phyloP scores from a whole-genome alignment of 2,888 invertebrate genomes.

The Drosophila nigritarsus region DNA sequence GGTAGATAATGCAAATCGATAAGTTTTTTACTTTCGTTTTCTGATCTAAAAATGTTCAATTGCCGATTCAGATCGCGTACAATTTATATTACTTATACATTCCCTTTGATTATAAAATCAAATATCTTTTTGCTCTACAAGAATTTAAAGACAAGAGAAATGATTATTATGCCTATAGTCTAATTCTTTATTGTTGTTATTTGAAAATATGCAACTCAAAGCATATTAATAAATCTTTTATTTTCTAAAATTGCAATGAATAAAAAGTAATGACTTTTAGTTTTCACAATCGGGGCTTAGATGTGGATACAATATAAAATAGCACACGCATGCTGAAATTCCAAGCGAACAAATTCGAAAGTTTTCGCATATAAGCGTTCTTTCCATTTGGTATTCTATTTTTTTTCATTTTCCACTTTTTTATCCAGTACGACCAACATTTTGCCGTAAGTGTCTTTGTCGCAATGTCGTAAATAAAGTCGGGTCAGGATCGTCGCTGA shows the following conservation, averaged over 20 bases:
- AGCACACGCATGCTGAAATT: background rate
- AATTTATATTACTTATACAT: too few species aligned
- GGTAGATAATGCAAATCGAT: too few species aligned
- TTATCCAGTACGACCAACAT: slow-evolving; percentile 52
- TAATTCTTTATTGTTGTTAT: background rate
- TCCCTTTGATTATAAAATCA: background rate
- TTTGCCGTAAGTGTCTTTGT: slow-evolving; percentile 76
- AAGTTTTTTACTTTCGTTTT: background rate
- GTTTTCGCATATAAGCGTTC: slow-evolving; percentile 9
- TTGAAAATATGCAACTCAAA: background rate
- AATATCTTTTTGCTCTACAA: background rate
- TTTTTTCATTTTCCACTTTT: slow-evolving; percentile 14
- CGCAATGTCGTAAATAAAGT: slow-evolving; percentile 81
- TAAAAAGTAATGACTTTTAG: background rate
- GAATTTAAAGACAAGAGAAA: background rate
- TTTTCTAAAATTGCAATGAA: background rate
- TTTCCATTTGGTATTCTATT: slow-evolving; percentile 4
- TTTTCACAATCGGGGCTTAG: background rate
- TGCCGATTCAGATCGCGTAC: background rate
- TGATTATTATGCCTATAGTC: background rate
- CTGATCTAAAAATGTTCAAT: background rate
- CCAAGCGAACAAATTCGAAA: slow-evolving; percentile 33
- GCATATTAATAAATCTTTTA: background rate
- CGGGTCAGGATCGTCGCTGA: slow-evolving; percentile 73
- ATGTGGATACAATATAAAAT: background rate